Base-by-base conservation (phyloP, 2,888 invertebrate species). In the Neoaliturus tenellus region DNA sequence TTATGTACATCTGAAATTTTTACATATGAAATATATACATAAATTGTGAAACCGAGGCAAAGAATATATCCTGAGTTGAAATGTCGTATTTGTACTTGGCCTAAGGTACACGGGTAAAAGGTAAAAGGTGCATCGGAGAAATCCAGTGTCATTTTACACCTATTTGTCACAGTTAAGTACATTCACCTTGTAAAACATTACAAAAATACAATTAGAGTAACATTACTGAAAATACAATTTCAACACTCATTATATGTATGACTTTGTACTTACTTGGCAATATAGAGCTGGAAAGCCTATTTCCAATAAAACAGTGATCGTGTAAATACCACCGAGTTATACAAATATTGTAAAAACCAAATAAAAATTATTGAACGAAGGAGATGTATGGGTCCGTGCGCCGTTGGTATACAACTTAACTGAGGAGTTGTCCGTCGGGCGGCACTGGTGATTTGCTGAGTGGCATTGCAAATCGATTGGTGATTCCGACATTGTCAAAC, bases 131-230 rank as follows among this genome's bases (percentile, higher is more conserved):
- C 28, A 62, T 62, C 31, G 10, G 25, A 62, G 31, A 31, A 62
- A 8, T 28, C 62, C 62, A 20, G 62, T 1, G 62, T 62, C 5
- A 12, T 25, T 62, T 31, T 28, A 62, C 28, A 62, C 31, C 17
- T 17, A 28, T 51, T 51, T 12, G 28, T 28, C 62, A 62, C 62
- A 62, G 14, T 62, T 28, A 62, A 12, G 20, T 62, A 62, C 62
- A 62, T 62, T 62, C 51, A 31, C 31, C 62, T 28, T 69, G 23
- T 69, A 69, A 69, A 69, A 69, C 39, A 39, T 69, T 69, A 69
- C 35, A 69, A 69, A 69, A 69, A 69, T 69, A 69, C 39, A 69
- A 69, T 69, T 39, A 28, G 31, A 67, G 33, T 67, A 67, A 69
- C 35, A 69, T 39, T 69, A 69, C 39, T 39, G 35, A 69, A 69